Evolutionary conservation across 1,140 invertebrate genomes (phyloP).

Genomic region (Drosophila fuyamai): DNA sequence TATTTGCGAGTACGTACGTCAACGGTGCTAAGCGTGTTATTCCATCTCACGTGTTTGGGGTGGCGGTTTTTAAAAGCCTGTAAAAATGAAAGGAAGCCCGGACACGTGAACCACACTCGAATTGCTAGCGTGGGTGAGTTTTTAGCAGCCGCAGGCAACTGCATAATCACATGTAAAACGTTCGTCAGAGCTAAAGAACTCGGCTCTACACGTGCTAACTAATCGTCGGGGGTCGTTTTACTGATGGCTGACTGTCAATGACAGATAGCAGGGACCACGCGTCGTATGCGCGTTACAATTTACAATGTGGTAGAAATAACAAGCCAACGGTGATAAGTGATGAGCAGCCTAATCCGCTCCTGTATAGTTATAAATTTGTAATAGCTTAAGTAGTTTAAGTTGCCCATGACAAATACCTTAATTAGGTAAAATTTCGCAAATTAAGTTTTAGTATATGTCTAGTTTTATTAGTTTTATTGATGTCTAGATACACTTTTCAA

Average conservation of each 20-base stretch:
- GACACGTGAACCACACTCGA: slow-evolving; percentile 21
- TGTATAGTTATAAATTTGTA: slow-evolving; percentile 1
- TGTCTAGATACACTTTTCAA: not conserved
- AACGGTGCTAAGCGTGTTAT: slow-evolving; percentile 45
- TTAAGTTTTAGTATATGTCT: no score
- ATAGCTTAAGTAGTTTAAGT: not conserved
- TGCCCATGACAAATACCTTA: no score
- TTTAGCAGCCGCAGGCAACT: slow-evolving; percentile 20
- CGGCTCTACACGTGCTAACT: slow-evolving; percentile 30
- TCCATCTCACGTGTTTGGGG: slow-evolving; percentile 34
- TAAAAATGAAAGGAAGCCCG: not conserved
- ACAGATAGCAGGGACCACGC: slow-evolving; percentile 35
- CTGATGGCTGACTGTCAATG: slow-evolving; percentile 34
- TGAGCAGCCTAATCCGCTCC: slow-evolving; percentile 9
- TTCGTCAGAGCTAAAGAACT: slow-evolving; percentile 31
- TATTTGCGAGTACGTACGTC: slow-evolving; percentile 37
- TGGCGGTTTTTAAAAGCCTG: slow-evolving; percentile 4
- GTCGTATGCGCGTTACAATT: slow-evolving; percentile 48
- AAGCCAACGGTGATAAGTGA: slow-evolving; percentile 7
- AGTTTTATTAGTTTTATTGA: not conserved
- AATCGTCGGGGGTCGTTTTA: slow-evolving; percentile 35
- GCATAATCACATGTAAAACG: slow-evolving; percentile 66
- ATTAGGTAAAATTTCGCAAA: no score
- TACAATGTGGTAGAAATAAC: slow-evolving; percentile 30
- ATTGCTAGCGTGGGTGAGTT: slow-evolving; percentile 1